These are phyloP conservation scores for Neocrepidodera transversa DNA, from an alignment of 2,888 invertebrate genomes.

Conservation along the genomic window DNA sequence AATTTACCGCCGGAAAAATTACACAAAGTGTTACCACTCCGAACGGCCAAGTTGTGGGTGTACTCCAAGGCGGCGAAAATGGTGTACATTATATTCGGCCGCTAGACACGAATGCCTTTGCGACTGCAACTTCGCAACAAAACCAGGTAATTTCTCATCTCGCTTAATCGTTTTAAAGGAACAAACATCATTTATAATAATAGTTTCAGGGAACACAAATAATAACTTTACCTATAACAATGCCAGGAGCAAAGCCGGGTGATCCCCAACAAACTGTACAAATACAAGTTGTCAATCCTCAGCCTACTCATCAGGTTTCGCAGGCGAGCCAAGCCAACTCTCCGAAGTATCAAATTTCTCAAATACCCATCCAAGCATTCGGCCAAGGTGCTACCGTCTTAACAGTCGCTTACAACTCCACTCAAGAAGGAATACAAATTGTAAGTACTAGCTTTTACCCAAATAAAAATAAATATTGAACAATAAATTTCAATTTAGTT, in stretches of 20 bases:
- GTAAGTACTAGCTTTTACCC: no score
- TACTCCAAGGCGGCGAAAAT: slow-evolving; percentile 73
- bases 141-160: slow-evolving; percentile 33
- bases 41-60: slow-evolving; percentile 74
- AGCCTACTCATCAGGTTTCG: slow-evolving; percentile 52
- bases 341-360: slow-evolving; percentile 76
- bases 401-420: slow-evolving; percentile 76
- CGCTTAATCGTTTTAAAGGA: no score
- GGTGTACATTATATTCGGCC: slow-evolving; percentile 78
- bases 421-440: slow-evolving; percentile 66
- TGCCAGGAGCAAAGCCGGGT: slow-evolving; percentile 77
- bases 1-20: slow-evolving; percentile 70
- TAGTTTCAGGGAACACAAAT: slow-evolving; percentile 64
- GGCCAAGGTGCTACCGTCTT: slow-evolving; percentile 76
- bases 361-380: slow-evolving; percentile 78
- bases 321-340: slow-evolving; percentile 63
- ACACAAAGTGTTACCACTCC: slow-evolving; percentile 74
- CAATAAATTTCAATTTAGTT: slow-evolving; percentile 44
- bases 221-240: slow-evolving; percentile 79
- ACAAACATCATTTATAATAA: no score
- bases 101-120: slow-evolving; percentile 64
- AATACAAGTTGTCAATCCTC: slow-evolving; percentile 67
- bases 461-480: no score
- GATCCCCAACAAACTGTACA: slow-evolving; percentile 82
- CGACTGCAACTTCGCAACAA: slow-evolving; percentile 54